A percentile compares a stretch with the other conserved stretches of the same genome.
Evolutionary conservation across 2,797 vertebrate species (phyloP).

Genomic region (Simalia tracyae): DNA sequence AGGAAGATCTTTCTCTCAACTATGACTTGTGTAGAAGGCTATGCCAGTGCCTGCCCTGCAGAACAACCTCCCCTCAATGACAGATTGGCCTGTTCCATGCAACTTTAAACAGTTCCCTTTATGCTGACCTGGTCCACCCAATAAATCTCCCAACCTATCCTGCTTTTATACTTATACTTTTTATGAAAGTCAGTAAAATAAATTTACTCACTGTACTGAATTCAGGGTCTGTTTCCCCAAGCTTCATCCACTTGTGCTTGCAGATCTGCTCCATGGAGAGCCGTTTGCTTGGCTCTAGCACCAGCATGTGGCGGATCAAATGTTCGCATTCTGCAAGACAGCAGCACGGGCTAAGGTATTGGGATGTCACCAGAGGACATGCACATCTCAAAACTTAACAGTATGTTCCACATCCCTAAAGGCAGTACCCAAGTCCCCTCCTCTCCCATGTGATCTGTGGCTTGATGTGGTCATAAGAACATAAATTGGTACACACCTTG

Average conservation of each 20-base stretch:
- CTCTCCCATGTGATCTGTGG: neutral
- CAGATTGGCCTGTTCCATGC: no score
- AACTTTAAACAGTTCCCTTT: neutral
- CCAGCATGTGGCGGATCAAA: constrained; percentile 97
- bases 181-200: neutral
- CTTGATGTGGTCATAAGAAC: neutral
- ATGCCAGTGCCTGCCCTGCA: neutral
- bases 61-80: no score
- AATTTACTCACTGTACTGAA: constrained; percentile 87
- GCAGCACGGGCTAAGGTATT: neutral
- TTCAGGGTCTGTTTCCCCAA: constrained; percentile 89
- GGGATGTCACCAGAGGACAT: neutral
- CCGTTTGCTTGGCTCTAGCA: constrained; percentile 92
- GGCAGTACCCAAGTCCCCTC: neutral
- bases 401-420: neutral
- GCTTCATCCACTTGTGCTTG: constrained; percentile 99
- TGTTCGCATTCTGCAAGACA: constrained; percentile 91
- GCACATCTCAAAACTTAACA: no score
- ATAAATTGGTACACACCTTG: neutral
- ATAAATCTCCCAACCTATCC: neutral
- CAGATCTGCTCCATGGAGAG: constrained; percentile 98
- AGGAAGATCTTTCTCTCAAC: no score
- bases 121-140: neutral
- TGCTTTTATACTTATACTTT: neutral
- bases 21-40: neutral